Evolutionary conservation across 2,888 invertebrate species (phyloP), one percentile per base, ranked within the genome.

Genomic region (Epistrophe eligans): DNA sequence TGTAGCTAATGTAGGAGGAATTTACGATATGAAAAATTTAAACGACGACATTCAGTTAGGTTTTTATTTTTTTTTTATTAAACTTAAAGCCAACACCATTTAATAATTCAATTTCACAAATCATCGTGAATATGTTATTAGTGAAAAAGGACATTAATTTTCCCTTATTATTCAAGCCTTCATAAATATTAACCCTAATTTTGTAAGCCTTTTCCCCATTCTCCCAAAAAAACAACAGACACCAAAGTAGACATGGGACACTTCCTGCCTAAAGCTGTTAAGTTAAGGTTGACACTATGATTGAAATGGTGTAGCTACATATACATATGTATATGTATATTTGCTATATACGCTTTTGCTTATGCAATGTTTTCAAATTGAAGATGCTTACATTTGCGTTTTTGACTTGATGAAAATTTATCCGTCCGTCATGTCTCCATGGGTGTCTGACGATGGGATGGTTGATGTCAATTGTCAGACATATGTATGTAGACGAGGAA

Each of bases 381-480:
- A 45, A 64, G 45, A 64, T 45, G 45, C 64, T 45, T 45, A 45
- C 24, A 24, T 24, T 43, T 45, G 43, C 62, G 28, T 62, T 62
- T 64, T 24, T 45, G 45, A 64, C 64, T 64, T 17, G 45, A 10
- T 43, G 62, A 62, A 62, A 62, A 43, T 43, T 62, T 43, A 62
- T 32, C 5, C 5, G 32, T 62, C 24, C 62, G 43, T 62, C 40
- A 43, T 28, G 10, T 28, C 10, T 64, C n/a, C 28, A n/a, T 35
- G 19, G 62, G 15, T 45, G 24, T 45, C n/a, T n/a, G 4, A n/a
- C n/a, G n/a, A 17, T 45, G 64, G 43, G 24, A 17, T 45, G 64
- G 43, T 32, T 45, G 28, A 62, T 58, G 13, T 9, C 32, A 17
- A 6, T 28, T 40, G n/a, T 28, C 32, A n/a, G 24, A 15, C 4